Percentiles rank a stretch among this genome's conserved stretches.
Evolutionary conservation across 1,140 invertebrate genomes (phyloP).

Genomic region (Drosophila sucinea): DNA sequence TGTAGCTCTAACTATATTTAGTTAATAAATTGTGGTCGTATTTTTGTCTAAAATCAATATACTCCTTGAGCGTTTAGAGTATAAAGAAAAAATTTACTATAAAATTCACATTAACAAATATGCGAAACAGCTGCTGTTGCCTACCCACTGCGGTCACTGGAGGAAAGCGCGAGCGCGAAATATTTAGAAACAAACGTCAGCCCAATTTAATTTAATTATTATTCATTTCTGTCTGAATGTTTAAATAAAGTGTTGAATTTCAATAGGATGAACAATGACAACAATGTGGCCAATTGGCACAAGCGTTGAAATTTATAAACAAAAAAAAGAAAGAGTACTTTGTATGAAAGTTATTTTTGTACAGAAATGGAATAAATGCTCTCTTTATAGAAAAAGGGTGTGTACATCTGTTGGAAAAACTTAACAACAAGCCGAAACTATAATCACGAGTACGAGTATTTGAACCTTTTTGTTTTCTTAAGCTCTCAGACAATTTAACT

Average conservation of each 20-base stretch:
- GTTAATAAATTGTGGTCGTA: too few relatives aligned
- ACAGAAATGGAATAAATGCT: conserved; percentile 7
- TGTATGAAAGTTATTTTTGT: conserved; percentile 8
- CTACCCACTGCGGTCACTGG: conserved; percentile 7
- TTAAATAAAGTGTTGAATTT: conserved; percentile 56
- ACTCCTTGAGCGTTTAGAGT: neutral
- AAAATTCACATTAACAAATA: conserved; percentile 71
- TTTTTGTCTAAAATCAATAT: neutral
- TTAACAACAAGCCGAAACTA: too few relatives aligned
- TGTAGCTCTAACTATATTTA: too few relatives aligned
- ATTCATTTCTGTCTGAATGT: conserved; percentile 48
- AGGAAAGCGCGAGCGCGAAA: conserved; percentile 49
- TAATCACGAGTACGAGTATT: too few relatives aligned
- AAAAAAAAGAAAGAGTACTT: conserved; percentile 29
- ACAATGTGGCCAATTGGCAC: conserved; percentile 32
- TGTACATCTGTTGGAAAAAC: neutral
- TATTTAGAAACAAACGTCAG: conserved; percentile 54
- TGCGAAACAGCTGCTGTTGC: conserved; percentile 60
- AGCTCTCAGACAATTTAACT: too few relatives aligned
- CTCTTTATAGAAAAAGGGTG: neutral
- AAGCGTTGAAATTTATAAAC: conserved; percentile 50
- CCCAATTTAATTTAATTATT: conserved; percentile 55
- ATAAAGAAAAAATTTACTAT: conserved; percentile 39
- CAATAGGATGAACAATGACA: conserved; percentile 34
- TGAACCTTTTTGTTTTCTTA: too few relatives aligned